Percentiles rank a stretch among this genome's conserved stretches.
Conservation (phyloP, 2,888 invertebrate genomes). For the Dasysyrphus tricinctus region DNA sequence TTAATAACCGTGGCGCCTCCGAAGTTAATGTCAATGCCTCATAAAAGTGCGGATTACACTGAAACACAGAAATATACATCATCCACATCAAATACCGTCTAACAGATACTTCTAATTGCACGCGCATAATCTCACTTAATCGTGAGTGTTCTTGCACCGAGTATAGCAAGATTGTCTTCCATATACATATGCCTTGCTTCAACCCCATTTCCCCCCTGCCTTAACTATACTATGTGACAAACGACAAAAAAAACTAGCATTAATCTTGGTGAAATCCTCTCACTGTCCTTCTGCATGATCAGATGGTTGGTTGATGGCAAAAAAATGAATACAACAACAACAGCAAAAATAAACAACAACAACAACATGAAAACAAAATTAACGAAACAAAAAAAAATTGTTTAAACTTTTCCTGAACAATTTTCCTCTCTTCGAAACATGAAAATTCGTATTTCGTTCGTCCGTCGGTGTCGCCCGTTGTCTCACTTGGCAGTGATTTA, state of each 20-base stretch:
- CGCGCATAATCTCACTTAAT: slow-evolving; percentile 72
- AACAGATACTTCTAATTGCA: slow-evolving; percentile 72
- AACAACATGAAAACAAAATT: slow-evolving; percentile 20
- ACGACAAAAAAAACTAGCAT: slow-evolving; percentile 55
- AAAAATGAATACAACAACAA: slow-evolving; percentile 17
- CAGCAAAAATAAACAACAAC: too few species aligned
- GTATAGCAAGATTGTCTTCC: background rate
- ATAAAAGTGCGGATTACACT: slow-evolving; percentile 66
- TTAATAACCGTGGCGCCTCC: slow-evolving; percentile 68
- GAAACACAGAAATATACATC: slow-evolving; percentile 51
- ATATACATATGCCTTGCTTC: background rate
- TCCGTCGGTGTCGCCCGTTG: slow-evolving; percentile 25
- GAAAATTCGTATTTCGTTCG: slow-evolving; percentile 53
- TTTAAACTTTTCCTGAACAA: slow-evolving; percentile 46
- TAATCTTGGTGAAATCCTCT: slow-evolving; percentile 50
- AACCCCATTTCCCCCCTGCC: too few species aligned
- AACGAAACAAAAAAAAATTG: slow-evolving; percentile 16
- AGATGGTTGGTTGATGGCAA: slow-evolving; percentile 29
- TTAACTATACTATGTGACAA: slow-evolving; percentile 5
- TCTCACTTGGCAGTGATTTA: slow-evolving; percentile 68
- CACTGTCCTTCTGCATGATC: slow-evolving; percentile 49
- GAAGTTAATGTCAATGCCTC: slow-evolving; percentile 53
- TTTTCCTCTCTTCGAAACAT: slow-evolving; percentile 54
- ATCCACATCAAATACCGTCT: slow-evolving; percentile 55
- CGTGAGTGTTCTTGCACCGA: slow-evolving; percentile 53